Evolutionary conservation across 2,888 invertebrate genomes (phyloP).

Genomic region (Ctenicera cuprea): DNA sequence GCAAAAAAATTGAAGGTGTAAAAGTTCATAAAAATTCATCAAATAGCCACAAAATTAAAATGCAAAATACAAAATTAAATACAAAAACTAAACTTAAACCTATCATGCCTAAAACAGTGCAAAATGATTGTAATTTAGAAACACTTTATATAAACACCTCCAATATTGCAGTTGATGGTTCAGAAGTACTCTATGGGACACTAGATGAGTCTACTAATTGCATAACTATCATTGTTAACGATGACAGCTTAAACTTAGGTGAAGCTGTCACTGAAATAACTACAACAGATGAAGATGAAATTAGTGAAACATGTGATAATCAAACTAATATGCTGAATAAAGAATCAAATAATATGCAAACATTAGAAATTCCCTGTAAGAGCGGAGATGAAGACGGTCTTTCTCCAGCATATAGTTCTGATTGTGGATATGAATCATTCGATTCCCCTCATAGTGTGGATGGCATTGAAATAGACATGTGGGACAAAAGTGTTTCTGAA

Average conservation of each 20-base stretch:
- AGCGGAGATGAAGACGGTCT: slow-evolving; percentile 30
- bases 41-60: neutral
- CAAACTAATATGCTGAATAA: neutral
- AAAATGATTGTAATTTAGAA: slow-evolving; percentile 27
- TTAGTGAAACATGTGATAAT: slow-evolving; percentile 31
- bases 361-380: slow-evolving; percentile 20
- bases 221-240: slow-evolving; percentile 83
- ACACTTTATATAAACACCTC: slow-evolving; percentile 29
- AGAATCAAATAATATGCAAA: slow-evolving; percentile 13
- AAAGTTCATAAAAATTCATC: slow-evolving; percentile 29
- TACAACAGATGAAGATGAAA: slow-evolving; percentile 59
- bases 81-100: slow-evolving; percentile 47
- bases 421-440: slow-evolving; percentile 81
- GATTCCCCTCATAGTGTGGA: slow-evolving; percentile 75
- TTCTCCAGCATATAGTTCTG: slow-evolving; percentile 62
- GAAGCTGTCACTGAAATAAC: slow-evolving; percentile 73
- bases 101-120: slow-evolving; percentile 45
- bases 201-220: slow-evolving; percentile 84
- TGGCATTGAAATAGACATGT: slow-evolving; percentile 73
- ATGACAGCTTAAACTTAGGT: slow-evolving; percentile 75
- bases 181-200: slow-evolving; percentile 81
- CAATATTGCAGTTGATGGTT: slow-evolving; percentile 63
- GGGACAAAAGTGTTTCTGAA: slow-evolving; percentile 86
- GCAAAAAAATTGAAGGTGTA: neutral
- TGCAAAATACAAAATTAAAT: slow-evolving; percentile 36